Base-by-base conservation (phyloP, 2,888 invertebrate species). In the Cheilosia scutellata region DNA sequence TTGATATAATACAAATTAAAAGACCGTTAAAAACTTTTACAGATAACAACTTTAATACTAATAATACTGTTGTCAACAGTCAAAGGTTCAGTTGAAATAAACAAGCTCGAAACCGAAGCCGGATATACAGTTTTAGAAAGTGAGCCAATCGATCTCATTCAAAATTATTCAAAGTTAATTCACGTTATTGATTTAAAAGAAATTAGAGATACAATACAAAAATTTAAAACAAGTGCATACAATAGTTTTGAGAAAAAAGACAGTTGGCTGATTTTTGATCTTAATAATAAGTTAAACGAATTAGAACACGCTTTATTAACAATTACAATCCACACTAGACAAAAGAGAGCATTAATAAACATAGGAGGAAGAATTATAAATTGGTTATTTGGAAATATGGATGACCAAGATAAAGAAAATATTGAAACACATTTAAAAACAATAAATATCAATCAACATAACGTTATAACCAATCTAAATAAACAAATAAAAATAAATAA, bases 381-480 rank as follows among this genome's bases (percentile, higher is more conserved):
- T 65, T 78, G 74, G 65, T 16, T 84, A 11, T 77, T 77, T 70
- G 70, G 75, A 65, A 84, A 58, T 58, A 51, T 66, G 63, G 68
- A 84, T 29, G 83, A 84, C 49, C 51, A 68, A 31, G 76, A 84
- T 51, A 70, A 53, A 62, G 53, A 20, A 33, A 65, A 58, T 16
- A 82, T 83, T 31, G 71, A 74, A 1, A 57, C 60, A 5, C 72
- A 78, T 40, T 72, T 66, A 0, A 72, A 66, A 25, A 44, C n/a
- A 55, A 47, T 76, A 31, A 72, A 83, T 62, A 60, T 70, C 7
- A 75, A 82, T 75, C 66, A 72, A 63, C 42, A 55, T n/a, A 82
- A 71, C 31, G n/a, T 60, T 6, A 79, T 76, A 42, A 16, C 33
- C 40, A 53, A 29, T 53, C 29, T 53, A 11, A 29, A 53, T 29